phyloP scores from a whole-genome alignment of 2,113 vertebrate genomes.

The Spea bombifrons region DNA sequence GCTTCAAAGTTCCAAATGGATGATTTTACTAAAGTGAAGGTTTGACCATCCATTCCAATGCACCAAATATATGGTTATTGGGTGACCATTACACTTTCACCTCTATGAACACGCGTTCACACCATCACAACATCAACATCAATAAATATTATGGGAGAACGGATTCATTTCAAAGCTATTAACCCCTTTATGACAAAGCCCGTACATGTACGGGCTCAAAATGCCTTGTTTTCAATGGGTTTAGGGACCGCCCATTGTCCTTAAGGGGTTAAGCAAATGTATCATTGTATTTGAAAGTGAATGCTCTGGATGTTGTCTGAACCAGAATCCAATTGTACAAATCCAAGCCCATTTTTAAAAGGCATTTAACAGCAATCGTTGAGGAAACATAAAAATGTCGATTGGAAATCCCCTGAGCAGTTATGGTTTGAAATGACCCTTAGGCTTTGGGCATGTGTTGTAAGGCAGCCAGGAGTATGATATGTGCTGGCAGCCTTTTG shows the following conservation, averaged over 20 bases:
- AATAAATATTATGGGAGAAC: neutral
- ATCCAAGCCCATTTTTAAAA: conserved; percentile 30
- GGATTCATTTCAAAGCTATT: neutral
- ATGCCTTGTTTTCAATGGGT: too few relatives aligned
- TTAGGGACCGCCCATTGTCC: too few relatives aligned
- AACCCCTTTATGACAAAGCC: too few relatives aligned
- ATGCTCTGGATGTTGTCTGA: conserved; percentile 6
- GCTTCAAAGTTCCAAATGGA: too few relatives aligned
- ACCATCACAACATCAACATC: too few relatives aligned
- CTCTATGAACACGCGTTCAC: too few relatives aligned
- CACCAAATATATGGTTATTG: too few relatives aligned
- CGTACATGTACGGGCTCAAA: too few relatives aligned
- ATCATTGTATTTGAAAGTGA: neutral
- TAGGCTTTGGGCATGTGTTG: conserved; percentile 31
- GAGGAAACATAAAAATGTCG: conserved; percentile 21
- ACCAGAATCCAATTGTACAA: conserved; percentile 13
- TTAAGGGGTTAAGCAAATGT: too few relatives aligned
- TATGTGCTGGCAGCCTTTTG: conserved; percentile 38
- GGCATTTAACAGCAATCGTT: conserved; percentile 24
- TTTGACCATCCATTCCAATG: too few relatives aligned
- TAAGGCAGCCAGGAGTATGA: conserved; percentile 21
- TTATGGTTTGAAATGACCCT: conserved; percentile 21
- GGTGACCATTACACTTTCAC: too few relatives aligned
- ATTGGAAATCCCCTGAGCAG: conserved; percentile 39
- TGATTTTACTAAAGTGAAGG: too few relatives aligned